Conservation (phyloP, 1,140 invertebrate species). For the Hestina assimilis region DNA sequence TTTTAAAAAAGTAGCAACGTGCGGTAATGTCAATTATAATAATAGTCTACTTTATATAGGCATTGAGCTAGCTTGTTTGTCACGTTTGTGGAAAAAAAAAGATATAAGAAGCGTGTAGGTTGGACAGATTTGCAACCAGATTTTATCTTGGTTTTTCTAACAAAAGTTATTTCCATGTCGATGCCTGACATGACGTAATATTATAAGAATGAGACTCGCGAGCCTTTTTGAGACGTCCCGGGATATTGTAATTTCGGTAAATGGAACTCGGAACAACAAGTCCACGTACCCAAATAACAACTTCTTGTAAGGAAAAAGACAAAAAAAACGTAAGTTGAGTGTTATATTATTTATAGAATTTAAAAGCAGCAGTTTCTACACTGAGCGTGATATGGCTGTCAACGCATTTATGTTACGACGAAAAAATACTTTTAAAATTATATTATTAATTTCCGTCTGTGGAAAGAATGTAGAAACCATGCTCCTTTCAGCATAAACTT, state of each 20-base stretch:
- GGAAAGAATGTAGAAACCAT: no score
- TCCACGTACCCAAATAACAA: neutral
- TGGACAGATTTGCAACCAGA: constrained; percentile 2
- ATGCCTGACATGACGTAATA: no score
- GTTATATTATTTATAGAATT: constrained; percentile 19
- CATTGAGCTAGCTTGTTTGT: no score
- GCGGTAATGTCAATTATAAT: no score
- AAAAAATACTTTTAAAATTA: neutral
- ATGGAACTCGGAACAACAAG: neutral
- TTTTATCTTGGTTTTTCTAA: constrained; percentile 14
- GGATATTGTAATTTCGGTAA: constrained; percentile 7
- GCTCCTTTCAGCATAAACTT: no score
- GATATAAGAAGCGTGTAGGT: no score
- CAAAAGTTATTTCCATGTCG: no score
- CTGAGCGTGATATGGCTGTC: neutral
- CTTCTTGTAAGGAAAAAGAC: neutral
- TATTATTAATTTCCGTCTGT: neutral
- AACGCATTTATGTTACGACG: neutral
- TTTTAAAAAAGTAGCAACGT: no score
- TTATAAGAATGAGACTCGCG: neutral
- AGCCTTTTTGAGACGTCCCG: neutral
- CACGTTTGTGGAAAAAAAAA: no score
- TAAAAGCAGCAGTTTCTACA: constrained; percentile 7
- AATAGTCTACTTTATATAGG: no score
- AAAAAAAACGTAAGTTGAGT: constrained; percentile 1